A percentile compares a stretch with the other conserved stretches of the same genome.
phyloP scores from a whole-genome alignment of 2,888 invertebrate species.

The Ligdia adustata region DNA sequence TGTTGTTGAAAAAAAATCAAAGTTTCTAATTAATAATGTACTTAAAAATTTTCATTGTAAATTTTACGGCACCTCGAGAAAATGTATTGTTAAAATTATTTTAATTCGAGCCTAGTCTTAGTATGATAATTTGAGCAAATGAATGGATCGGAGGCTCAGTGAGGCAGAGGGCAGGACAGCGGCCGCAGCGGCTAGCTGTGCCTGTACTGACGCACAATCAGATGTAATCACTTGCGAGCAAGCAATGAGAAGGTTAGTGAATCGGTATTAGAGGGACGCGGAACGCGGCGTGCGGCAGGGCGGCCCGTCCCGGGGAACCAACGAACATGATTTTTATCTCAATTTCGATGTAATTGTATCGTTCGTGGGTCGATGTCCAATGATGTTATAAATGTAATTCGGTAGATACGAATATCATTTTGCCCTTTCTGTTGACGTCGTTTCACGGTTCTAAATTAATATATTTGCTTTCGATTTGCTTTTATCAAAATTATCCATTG shows the following conservation, averaged over 20 bases:
- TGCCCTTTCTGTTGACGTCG: conserved; percentile 43
- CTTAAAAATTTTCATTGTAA: conserved; percentile 82
- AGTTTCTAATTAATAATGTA: conserved; percentile 81
- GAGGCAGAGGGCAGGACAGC: conserved; percentile 34
- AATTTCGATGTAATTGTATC: conserved; percentile 62
- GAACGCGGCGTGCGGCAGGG: conserved; percentile 39
- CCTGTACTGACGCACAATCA: conserved; percentile 41
- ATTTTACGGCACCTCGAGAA: conserved; percentile 76
- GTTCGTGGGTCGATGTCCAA: conserved; percentile 63
- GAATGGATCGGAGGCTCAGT: conserved; percentile 56
- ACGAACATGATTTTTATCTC: conserved; percentile 53
- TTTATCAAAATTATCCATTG: conserved; percentile 44
- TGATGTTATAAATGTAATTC: conserved; percentile 63
- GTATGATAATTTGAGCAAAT: conserved; percentile 74
- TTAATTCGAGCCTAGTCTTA: conserved; percentile 81
- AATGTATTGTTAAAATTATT: conserved; percentile 71
- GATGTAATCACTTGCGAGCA: conserved; percentile 61
- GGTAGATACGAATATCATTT: conserved; percentile 48
- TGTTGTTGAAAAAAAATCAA: conserved; percentile 81
- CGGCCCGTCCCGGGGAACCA: conserved; percentile 11
- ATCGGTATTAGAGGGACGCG: conserved; percentile 64
- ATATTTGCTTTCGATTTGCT: conserved; percentile 42
- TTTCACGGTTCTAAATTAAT: conserved; percentile 16
- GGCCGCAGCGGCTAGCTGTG: conserved; percentile 28
- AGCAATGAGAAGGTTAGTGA: conserved; percentile 82